Conservation (phyloP, 2,113 vertebrate genomes). For the Mesoclemmys tuberculata region DNA sequence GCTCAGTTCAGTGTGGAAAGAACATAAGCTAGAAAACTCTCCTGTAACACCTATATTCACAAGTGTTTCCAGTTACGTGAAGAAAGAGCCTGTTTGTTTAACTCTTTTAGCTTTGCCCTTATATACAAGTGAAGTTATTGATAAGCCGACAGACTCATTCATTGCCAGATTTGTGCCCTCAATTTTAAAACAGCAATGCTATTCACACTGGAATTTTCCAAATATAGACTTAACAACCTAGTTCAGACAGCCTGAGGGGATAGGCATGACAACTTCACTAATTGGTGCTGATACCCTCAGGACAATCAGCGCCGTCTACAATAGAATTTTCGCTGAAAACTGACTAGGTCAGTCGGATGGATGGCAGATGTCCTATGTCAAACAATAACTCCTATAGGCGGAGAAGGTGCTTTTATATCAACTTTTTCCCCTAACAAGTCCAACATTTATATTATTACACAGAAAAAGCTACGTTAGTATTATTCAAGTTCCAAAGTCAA, state of each 20-base stretch:
- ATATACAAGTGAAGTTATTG: conserved; percentile 13
- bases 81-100: not conserved
- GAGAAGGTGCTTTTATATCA: not conserved
- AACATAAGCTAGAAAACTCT: not conserved
- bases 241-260: conserved; percentile 50
- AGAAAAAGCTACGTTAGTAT: not conserved
- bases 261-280: conserved; percentile 52
- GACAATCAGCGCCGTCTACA: not conserved
- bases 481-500: not conserved
- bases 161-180: conserved; percentile 41
- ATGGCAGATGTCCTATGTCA: conserved; percentile 1
- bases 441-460: not conserved
- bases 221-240: conserved; percentile 59
- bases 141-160: conserved; percentile 9
- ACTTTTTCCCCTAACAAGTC: not conserved
- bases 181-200: conserved; percentile 28
- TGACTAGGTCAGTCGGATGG: conserved; percentile 50
- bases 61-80: not conserved
- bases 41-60: not conserved
- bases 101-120: not conserved
- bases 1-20: not conserved
- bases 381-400: not conserved
- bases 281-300: conserved; percentile 44
- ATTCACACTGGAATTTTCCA: conserved; percentile 50
- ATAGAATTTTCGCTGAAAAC: conserved; percentile 17